Percentiles rank a stretch among this genome's conserved stretches.
Evolutionary conservation across 2,888 invertebrate species (phyloP).

Genomic region (Cosmia trapezina): DNA sequence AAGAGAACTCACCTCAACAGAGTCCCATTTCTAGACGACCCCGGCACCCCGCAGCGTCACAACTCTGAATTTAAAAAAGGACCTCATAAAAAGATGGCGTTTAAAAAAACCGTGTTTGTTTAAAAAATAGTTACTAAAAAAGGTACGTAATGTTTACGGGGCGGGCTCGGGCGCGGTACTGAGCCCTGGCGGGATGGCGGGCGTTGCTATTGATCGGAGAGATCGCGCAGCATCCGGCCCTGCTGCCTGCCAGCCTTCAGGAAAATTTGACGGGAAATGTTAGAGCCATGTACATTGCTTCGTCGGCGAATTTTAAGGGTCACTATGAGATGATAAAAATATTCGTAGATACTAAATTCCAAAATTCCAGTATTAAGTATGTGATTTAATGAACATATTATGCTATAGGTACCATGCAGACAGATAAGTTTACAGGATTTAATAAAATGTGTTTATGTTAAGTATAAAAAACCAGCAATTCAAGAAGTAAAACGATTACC

Average conservation of each 20-base stretch:
- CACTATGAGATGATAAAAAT: neutral
- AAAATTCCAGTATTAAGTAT: no score
- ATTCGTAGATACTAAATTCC: no score
- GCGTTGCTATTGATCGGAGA: constrained; percentile 80
- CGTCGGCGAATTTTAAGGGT: neutral
- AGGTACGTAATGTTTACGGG: constrained; percentile 52
- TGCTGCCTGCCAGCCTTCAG: constrained; percentile 61
- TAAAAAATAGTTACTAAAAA: constrained; percentile 59
- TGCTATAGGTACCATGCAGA: neutral
- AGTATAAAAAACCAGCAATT: neutral
- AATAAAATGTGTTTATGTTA: neutral
- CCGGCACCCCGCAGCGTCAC: constrained; percentile 70
- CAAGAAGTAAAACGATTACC: neutral
- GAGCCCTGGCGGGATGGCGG: constrained; percentile 71
- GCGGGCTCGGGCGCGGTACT: constrained; percentile 75
- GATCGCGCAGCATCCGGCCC: constrained; percentile 83
- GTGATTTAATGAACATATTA: neutral
- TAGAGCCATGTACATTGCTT: constrained; percentile 68
- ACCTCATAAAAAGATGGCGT: constrained; percentile 46
- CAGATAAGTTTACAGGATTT: neutral
- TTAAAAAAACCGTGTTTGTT: constrained; percentile 52
- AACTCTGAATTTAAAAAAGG: constrained; percentile 54
- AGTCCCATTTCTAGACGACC: constrained; percentile 78
- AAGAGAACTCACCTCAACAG: constrained; percentile 76
- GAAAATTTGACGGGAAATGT: constrained; percentile 40